These are phyloP conservation scores for Drosophila rellima DNA, from an alignment of 2,888 invertebrate species.

Conservation along the genomic window DNA sequence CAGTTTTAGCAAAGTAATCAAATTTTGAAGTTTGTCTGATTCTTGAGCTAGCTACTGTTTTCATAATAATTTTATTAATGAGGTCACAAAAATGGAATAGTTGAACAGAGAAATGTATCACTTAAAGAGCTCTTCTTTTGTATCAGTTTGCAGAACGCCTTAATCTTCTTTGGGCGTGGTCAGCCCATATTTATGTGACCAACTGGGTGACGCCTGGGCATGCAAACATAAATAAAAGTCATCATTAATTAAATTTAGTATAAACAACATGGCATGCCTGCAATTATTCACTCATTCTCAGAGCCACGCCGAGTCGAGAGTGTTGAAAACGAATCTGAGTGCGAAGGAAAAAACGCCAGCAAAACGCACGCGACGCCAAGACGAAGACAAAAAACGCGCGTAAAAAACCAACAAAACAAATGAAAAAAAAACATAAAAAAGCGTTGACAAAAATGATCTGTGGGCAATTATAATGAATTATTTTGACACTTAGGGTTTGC, in stretches of 20 bases:
- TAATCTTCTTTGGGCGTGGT: constrained; percentile 43
- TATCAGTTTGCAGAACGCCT: constrained; percentile 6
- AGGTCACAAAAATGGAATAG: background rate
- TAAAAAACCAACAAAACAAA: constrained; percentile 12
- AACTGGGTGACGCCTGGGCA: constrained; percentile 60
- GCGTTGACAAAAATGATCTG: constrained; percentile 79
- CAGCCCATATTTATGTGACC: constrained; percentile 64
- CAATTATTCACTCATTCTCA: constrained; percentile 75
- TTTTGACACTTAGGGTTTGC: constrained; percentile 80
- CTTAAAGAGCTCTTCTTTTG: background rate
- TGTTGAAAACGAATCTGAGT: constrained; percentile 29
- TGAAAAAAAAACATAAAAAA: constrained; percentile 31
- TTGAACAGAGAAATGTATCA: background rate
- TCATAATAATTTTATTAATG: background rate
- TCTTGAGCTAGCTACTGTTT: background rate
- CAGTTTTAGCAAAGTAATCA: too few relatives aligned
- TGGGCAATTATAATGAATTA: constrained; percentile 84
- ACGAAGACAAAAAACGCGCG: constrained; percentile 46
- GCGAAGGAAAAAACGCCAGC: constrained; percentile 35
- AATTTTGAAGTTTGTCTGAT: too few relatives aligned
- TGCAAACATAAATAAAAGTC: constrained; percentile 78
- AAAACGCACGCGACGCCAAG: constrained; percentile 64
- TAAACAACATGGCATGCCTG: constrained; percentile 73
- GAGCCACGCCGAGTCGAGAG: constrained; percentile 32
- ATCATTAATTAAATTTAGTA: constrained; percentile 79